Base-by-base conservation (phyloP, 2,797 vertebrate genomes). In the Amniataba percoides region DNA sequence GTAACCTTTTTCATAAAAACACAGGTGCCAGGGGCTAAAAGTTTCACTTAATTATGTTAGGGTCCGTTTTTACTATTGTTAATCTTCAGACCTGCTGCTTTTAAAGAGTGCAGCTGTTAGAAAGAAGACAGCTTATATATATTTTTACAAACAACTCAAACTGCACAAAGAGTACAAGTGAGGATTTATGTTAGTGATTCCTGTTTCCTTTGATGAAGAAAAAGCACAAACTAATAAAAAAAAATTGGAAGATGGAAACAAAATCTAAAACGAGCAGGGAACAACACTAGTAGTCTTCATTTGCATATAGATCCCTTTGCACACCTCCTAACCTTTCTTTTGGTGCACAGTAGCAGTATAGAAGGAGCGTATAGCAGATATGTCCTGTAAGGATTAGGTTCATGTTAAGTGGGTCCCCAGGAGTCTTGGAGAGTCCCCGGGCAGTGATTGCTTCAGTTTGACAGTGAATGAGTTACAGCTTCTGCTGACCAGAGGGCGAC, bases 401-500 rank as follows among this genome's bases (percentile, higher is more conserved):
- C 27, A 78, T 59, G 76, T 77, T 84, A 78, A 90, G 87, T 80
- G 67, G 52, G 14, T 86, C 60, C 80, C 65, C 59, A 25, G 81
- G 72, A 84, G 85, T 46, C 43, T 19, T 25, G 63, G 71, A 76
- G 49, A 77, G 83, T 85, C 88, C 69, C 80, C 55, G 2, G 86
- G 79, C 83, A 40, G 65, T 71, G 82, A 91, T 89, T 91, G 81
- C 83, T 64, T 89, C 70, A 77, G 85, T 86, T 76, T 74, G 83
- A 83, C 74, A 67, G 58, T 63, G 72, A 87, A 89, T 88, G 83
- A 90, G 78, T 65, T 82, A 42, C 74, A 83, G 83, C 73, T 81
- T 74, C 70, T 8, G 15, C 70, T 87, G 85, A 89, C 84, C 57
- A 77, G 68, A n/a, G 67, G 77, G 79, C 62, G 52, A 82, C 65